A percentile compares a stretch with the other conserved stretches of the same genome.
Conservation (phyloP, 2,888 invertebrate species). For the Drosophila basisetae region DNA sequence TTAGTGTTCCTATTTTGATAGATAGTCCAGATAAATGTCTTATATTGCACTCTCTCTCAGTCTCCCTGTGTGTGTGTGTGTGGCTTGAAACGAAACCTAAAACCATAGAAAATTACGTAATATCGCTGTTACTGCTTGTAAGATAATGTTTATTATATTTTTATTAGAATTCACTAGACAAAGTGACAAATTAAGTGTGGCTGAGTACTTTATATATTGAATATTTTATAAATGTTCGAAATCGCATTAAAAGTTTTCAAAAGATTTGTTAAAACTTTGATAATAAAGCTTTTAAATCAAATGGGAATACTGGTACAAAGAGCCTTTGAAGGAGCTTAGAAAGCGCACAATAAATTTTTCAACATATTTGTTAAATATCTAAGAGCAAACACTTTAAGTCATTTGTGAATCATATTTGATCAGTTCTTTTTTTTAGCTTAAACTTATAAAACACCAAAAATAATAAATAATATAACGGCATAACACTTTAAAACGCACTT, state of each 20-base stretch:
- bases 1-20: conserved; percentile 60
- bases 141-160: background rate
- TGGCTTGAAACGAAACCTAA: background rate
- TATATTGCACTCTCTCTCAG: background rate
- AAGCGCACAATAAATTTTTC: background rate
- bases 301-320: background rate
- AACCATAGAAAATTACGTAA: background rate
- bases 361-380: too few relatives aligned
- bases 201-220: background rate
- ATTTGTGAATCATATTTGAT: background rate
- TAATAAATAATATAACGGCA: background rate
- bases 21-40: conserved; percentile 29
- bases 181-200: background rate
- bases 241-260: background rate
- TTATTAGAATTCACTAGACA: background rate
- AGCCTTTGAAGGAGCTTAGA: background rate
- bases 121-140: background rate
- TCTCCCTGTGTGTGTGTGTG: background rate
- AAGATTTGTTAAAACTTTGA: background rate
- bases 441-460: background rate
- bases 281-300: background rate
- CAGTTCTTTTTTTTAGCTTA: background rate
- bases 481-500: background rate
- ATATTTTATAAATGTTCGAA: background rate
- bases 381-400: background rate